These are phyloP conservation scores for Protaetia brevitarsis DNA, from an alignment of 1,140 invertebrate genomes.

Conservation along the genomic window DNA sequence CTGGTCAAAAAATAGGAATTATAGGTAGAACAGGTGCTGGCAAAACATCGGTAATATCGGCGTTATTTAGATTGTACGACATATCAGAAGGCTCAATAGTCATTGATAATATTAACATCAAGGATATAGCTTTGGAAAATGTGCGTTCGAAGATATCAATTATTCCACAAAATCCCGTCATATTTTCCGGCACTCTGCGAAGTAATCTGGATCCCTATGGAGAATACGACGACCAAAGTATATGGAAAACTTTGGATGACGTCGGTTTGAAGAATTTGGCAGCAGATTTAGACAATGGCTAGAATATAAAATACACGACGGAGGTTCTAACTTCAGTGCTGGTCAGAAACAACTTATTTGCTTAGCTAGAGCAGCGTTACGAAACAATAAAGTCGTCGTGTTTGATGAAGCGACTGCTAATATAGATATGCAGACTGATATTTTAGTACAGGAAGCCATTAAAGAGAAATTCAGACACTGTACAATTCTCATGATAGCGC, in stretches of 20 bases:
- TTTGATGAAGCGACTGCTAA: conserved; percentile 74
- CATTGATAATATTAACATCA: conserved; percentile 65
- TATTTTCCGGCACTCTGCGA: conserved; percentile 59
- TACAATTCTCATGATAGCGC: conserved; percentile 80
- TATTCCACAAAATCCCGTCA: conserved; percentile 63
- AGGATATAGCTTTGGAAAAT: conserved; percentile 58
- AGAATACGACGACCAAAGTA: conserved; percentile 50
- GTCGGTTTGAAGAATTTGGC: conserved; percentile 45
- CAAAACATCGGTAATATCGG: conserved; percentile 74
- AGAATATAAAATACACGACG: conserved; percentile 55
- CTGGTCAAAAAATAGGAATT: conserved; percentile 58
- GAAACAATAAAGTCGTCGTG: conserved; percentile 72
- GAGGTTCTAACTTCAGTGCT: conserved; percentile 69
- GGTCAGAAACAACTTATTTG: conserved; percentile 79
- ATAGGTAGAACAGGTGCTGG: conserved; percentile 54
- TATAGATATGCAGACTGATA: conserved; percentile 68
- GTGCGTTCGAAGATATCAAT: conserved; percentile 59
- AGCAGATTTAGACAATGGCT: conserved; percentile 37
- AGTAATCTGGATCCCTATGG: conserved; percentile 59
- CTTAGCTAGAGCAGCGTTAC: conserved; percentile 70
- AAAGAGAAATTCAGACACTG: conserved; percentile 65
- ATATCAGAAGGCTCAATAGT: conserved; percentile 54
- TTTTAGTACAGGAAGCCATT: conserved; percentile 64
- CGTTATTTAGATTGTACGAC: conserved; percentile 68
- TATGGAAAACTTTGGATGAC: conserved; percentile 44